Base-by-base conservation (phyloP, 2,888 invertebrate species). In the Smittia sp. region DNA sequence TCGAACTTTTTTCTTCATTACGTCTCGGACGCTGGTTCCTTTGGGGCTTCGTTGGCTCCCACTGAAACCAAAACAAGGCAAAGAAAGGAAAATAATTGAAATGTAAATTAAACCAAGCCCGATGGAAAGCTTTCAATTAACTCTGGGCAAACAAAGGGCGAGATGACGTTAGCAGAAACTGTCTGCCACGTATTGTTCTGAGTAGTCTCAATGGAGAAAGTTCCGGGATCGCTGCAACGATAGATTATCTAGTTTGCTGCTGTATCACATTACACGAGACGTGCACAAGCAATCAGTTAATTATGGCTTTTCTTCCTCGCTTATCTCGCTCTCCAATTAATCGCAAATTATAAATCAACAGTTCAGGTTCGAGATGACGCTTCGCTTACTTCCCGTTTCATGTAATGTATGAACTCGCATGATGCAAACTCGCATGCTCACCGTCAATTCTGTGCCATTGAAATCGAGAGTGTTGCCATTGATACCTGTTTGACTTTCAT, bases 401-500 rank as follows among this genome's bases (percentile, higher is more conserved):
- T 22, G 58, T 58, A 58, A 58, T 22, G 2, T 46, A 6, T 3
- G n/a, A n/a, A n/a, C 32, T 46, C 46, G 15, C 2, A 46, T 46
- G 46, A 46, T 46, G 46, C n/a, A 46, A 46, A 46, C 46, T 46
- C 46, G 32, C n/a, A n/a, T 39, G 39, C 13, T 39, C 39, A 39
- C 7, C 39, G 39, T 39, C 39, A 9, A n/a, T 46, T 46, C 46
- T 15, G 54, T 69, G 69, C 72, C 72, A 62, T 62, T 70, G 70
- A 70, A 52, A 52, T 27, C 70, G 70, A 70, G 52, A 54, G 52
- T 70, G 52, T 52, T 32, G 62, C 62, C 38, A 38, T 54, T 39
- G 13, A 63, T 22, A 63, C 63, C 63, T 63, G 63, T 39, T 20
- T 72, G 39, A 72, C 72, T 72, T 70, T 72, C 72, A 72, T 62